Conservation (phyloP, 2,113 vertebrate genomes). For the Rhinopomastus cyanomelas region DNA sequence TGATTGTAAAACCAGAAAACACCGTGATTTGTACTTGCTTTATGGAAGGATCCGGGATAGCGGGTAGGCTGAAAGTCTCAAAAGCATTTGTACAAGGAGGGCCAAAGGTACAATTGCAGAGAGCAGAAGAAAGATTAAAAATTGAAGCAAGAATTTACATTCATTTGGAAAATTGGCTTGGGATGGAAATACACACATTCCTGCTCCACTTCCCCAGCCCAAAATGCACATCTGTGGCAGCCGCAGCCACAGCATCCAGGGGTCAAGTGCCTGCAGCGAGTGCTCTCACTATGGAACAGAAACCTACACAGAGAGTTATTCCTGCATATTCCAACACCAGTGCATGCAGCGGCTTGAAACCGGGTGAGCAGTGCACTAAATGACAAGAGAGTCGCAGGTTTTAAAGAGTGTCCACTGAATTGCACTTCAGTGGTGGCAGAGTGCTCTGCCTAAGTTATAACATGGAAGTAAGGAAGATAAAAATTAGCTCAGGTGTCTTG, state of each 20-base stretch:
- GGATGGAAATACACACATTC: not conserved
- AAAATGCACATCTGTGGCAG: not conserved
- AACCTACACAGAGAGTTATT: not conserved
- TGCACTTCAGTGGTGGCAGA: not conserved
- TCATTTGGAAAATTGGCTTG: not conserved
- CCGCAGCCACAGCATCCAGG: not conserved
- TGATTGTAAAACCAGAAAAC: conserved; percentile 70
- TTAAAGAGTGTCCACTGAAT: not conserved
- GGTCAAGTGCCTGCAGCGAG: not conserved
- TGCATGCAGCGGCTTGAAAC: not conserved
- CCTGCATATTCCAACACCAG: not conserved
- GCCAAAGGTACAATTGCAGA: not conserved
- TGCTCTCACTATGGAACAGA: not conserved
- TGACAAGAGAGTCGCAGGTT: not conserved
- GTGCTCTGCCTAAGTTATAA: not conserved
- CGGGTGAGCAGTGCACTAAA: not conserved
- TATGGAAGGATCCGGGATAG: conserved; percentile 44
- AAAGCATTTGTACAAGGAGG: conserved; percentile 6
- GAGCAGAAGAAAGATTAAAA: not conserved
- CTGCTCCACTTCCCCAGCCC: not conserved
- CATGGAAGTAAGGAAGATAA: not conserved
- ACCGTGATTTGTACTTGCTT: conserved; percentile 49
- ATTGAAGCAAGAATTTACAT: not conserved
- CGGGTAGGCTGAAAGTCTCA: conserved; percentile 31
- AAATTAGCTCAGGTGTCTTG: not conserved